Evolutionary conservation across 2,888 invertebrate genomes (phyloP).

Genomic region (Gasteruption jaculator): DNA sequence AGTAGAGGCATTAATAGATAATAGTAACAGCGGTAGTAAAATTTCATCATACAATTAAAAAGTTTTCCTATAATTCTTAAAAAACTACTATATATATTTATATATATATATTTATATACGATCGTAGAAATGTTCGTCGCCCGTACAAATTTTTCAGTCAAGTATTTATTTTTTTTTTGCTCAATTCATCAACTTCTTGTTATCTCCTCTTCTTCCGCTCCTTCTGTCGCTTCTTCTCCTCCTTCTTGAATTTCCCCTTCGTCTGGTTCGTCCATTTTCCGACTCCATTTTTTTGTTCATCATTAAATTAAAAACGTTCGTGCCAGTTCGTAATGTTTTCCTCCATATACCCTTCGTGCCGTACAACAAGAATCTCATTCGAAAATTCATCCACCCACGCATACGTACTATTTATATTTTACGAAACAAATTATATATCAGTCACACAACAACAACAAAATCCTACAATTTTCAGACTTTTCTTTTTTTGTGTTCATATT

Average conservation of each 20-base stretch:
- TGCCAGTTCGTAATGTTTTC: background rate
- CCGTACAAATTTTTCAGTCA: constrained; percentile 38
- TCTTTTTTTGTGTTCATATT: too few relatives aligned
- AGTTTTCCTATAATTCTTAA: too few relatives aligned
- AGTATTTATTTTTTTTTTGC: constrained; percentile 24
- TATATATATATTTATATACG: constrained; percentile 21
- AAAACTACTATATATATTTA: constrained; percentile 21
- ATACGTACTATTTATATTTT: constrained; percentile 4
- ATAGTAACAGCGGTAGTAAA: constrained; percentile 20
- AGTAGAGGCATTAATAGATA: constrained; percentile 20
- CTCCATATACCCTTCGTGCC: background rate
- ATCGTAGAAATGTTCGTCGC: constrained; percentile 32
- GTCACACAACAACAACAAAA: too few relatives aligned
- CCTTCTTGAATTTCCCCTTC: constrained; percentile 5
- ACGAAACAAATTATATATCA: too few relatives aligned
- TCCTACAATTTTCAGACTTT: too few relatives aligned
- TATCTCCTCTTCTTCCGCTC: constrained; percentile 23
- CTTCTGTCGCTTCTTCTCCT: constrained; percentile 13
- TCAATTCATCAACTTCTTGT: too few relatives aligned
- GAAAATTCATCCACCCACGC: background rate
- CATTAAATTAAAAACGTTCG: too few relatives aligned
- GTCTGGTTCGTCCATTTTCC: constrained; percentile 2
- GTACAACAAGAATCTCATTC: too few relatives aligned
- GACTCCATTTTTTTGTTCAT: constrained; percentile 6
- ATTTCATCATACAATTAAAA: too few relatives aligned